Base-by-base conservation (phyloP, 2,888 invertebrate species). In the Amiota communis region DNA sequence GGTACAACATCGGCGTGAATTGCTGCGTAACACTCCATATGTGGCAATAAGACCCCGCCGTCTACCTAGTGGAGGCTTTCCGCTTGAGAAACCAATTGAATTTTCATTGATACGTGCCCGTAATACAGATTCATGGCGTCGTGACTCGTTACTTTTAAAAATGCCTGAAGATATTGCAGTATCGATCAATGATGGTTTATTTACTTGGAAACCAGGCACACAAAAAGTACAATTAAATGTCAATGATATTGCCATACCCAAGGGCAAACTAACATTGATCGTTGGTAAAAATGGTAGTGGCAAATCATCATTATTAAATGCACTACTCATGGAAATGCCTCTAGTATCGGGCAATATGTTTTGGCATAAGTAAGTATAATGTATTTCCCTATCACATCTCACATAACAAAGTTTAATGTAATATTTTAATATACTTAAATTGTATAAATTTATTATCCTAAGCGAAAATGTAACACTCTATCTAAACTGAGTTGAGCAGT, bases 231-330 rank as follows among this genome's bases (percentile, higher is more conserved):
- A 86, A 46, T 75, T 90, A 2, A 82, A 80, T 67, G 81, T 90
- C 46, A 83, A 81, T 48, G 86, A 86, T 59, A 80, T 86, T 83
- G 88, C 79, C 80, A 90, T 92, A 75, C 91, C 91, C 15, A 89
- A 86, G 70, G 86, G 94, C 47, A 93, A 93, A 86, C 86, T 95
- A 57, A 93, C 94, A 13, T 91, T 95, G 82, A 92, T 97, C 6
- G 94, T 96, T 23, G 97, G 97, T 0, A 91, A 93, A 79, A 95
- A 94, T 70, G 96, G 96, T 10, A 93, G 94, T 75, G 97, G 97
- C 2, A 97, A 97, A 87, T 93, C 94, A 0, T 95, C 96, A 2
- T 89, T 97, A 61, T 87, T 97, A 1, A 92, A 93, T 13, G 95
- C 96, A 0, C 88, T 96, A 57, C 91, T 96, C 4, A 96, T 96